phyloP scores from a whole-genome alignment of 1,140 invertebrate species.

The Procambarus clarkii region DNA sequence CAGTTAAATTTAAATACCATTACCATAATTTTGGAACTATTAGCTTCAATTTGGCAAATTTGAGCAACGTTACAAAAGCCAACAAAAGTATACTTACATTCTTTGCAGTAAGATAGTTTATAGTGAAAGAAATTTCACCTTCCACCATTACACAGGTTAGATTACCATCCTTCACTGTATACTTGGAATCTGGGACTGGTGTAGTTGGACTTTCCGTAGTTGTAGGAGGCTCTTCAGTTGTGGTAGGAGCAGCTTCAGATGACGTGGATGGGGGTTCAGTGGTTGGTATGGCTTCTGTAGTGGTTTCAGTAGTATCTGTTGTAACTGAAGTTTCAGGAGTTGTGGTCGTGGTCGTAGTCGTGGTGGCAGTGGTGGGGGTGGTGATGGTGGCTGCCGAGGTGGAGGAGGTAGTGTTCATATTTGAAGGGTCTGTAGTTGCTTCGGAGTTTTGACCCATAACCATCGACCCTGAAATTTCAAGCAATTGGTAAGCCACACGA shows the following conservation, averaged over 20 bases:
- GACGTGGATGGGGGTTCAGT: not conserved
- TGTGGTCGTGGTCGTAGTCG: not conserved
- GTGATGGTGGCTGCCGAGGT: not conserved
- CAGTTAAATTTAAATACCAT: too few relatives aligned
- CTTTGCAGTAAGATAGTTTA: constrained; percentile 6
- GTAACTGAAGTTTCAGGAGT: not conserved
- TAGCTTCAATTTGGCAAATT: too few relatives aligned
- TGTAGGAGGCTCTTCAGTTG: not conserved
- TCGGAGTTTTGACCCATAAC: not conserved
- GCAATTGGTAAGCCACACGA: too few relatives aligned
- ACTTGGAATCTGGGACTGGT: not conserved
- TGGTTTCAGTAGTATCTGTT: not conserved
- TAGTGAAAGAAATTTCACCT: constrained; percentile 41
- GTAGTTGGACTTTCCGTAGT: constrained; percentile 17
- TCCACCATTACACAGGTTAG: constrained; percentile 48
- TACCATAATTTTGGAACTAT: too few relatives aligned
- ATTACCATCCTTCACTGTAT: constrained; percentile 51
- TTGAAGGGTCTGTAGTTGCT: too few relatives aligned
- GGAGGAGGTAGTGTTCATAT: not conserved
- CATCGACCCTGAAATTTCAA: not conserved
- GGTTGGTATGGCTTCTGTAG: not conserved
- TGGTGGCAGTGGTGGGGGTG: not conserved
- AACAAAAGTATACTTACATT: not conserved
- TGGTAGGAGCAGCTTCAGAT: not conserved
- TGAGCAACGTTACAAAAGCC: too few relatives aligned